Evolutionary conservation across 2,888 invertebrate species (phyloP).

Genomic region (Spilosoma lubricipeda): DNA sequence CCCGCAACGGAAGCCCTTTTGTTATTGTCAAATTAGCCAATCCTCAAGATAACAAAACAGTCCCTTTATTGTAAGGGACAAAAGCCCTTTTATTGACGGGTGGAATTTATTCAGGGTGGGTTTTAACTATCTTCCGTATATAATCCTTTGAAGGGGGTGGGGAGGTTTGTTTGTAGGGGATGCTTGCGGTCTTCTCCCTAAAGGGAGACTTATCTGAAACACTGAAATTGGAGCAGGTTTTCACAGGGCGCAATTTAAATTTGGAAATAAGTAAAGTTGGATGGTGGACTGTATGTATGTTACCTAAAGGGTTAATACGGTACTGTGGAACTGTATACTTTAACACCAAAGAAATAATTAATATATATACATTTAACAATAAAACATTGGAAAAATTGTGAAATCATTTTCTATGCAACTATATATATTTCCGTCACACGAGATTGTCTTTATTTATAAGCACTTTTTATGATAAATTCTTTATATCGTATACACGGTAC

Average conservation of each 20-base stretch:
- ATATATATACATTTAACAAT: not conserved
- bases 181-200: constrained; percentile 50
- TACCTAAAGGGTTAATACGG: constrained; percentile 5
- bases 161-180: constrained; percentile 46
- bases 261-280: constrained; percentile 28
- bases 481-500: no score
- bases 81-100: constrained; percentile 83
- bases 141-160: constrained; percentile 66
- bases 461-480: no score
- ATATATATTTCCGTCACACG: not conserved
- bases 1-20: constrained; percentile 81
- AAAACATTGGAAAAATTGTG: not conserved
- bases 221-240: constrained; percentile 59
- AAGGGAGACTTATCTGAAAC: constrained; percentile 59
- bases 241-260: constrained; percentile 42
- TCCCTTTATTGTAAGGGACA: constrained; percentile 80
- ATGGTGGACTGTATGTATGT: not conserved
- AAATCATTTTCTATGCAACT: no score
- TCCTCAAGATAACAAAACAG: constrained; percentile 86
- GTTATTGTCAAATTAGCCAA: constrained; percentile 86
- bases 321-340: not conserved
- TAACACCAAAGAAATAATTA: not conserved
- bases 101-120: constrained; percentile 81
- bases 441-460: not conserved
- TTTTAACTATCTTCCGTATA: constrained; percentile 82